Percentiles rank a stretch among this genome's conserved stretches.
phyloP scores from a whole-genome alignment of 2,888 invertebrate species.

The Hedya salicella region DNA sequence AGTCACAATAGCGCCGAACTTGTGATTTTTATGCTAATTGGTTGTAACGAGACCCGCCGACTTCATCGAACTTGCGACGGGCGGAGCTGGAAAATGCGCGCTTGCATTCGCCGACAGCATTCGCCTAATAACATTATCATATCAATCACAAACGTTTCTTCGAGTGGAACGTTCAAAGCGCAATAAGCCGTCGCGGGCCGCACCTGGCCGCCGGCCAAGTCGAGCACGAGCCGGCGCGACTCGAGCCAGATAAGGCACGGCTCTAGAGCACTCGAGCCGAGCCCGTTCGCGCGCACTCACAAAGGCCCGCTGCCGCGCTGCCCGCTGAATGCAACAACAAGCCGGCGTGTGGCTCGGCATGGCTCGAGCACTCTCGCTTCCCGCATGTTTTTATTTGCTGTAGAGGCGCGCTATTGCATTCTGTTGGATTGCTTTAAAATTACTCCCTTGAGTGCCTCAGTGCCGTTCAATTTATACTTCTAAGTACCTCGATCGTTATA shows the following conservation, averaged over 20 bases:
- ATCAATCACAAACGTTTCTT: slow-evolving; percentile 33
- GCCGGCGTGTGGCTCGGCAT: neutral
- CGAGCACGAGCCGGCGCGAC: slow-evolving; percentile 14
- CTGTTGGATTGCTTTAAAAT: slow-evolving; percentile 5
- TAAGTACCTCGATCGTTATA: neutral
- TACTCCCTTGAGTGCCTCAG: slow-evolving; percentile 13
- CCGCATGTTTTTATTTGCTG: slow-evolving; percentile 8
- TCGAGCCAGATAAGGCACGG: slow-evolving; percentile 39
- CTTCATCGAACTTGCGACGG: neutral
- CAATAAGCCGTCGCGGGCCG: neutral
- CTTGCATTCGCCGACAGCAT: slow-evolving; percentile 3
- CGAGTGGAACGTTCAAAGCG: slow-evolving; percentile 14
- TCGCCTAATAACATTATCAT: slow-evolving; percentile 30
- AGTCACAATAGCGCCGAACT: neutral
- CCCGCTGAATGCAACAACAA: slow-evolving; percentile 4
- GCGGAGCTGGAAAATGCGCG: neutral
- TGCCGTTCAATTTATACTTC: neutral
- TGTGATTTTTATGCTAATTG: slow-evolving; percentile 30
- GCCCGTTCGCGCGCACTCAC: slow-evolving; percentile 3
- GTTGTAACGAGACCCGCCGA: slow-evolving; percentile 7
- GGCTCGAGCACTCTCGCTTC: slow-evolving; percentile 8
- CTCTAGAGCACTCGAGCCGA: slow-evolving; percentile 37
- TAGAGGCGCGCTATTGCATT: slow-evolving; percentile 10
- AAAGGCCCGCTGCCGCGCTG: slow-evolving; percentile 1
- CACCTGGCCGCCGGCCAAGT: slow-evolving; percentile 4